Percentiles rank a stretch among this genome's conserved stretches.
Conservation (phyloP, 2,888 invertebrate genomes). For the Ophioninae sp. region DNA sequence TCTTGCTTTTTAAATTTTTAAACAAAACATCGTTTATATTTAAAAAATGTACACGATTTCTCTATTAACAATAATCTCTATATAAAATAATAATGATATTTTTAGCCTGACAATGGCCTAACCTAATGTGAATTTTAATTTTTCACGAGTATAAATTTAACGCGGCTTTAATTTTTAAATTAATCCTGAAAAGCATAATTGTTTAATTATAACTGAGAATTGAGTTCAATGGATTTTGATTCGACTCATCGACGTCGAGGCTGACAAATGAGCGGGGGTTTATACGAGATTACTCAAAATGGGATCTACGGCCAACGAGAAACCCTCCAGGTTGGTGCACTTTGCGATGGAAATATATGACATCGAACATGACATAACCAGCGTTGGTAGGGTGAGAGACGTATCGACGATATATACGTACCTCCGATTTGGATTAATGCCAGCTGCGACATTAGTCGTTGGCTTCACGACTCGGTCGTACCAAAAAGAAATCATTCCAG, state of each 20-base stretch:
- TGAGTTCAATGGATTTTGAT: neutral
- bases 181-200: too few species aligned
- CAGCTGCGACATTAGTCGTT: constrained; percentile 75
- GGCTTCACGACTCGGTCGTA: constrained; percentile 67
- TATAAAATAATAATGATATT: too few species aligned
- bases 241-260: constrained; percentile 28
- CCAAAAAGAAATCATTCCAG: constrained; percentile 67
- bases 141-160: too few species aligned
- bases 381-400: neutral
- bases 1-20: too few species aligned
- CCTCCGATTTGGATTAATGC: constrained; percentile 73
- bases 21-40: too few species aligned
- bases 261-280: constrained; percentile 51
- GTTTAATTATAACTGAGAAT: neutral
- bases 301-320: constrained; percentile 49
- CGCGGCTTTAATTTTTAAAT: too few species aligned
- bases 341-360: neutral
- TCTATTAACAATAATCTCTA: too few species aligned
- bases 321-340: neutral
- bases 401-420: constrained; percentile 2
- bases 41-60: too few species aligned
- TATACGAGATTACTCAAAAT: constrained; percentile 7
- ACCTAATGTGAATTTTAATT: too few species aligned
- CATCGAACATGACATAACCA: constrained; percentile 8
- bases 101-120: too few species aligned